phyloP scores from a whole-genome alignment of 1,140 invertebrate genomes.

The Nilaparvata lugens region DNA sequence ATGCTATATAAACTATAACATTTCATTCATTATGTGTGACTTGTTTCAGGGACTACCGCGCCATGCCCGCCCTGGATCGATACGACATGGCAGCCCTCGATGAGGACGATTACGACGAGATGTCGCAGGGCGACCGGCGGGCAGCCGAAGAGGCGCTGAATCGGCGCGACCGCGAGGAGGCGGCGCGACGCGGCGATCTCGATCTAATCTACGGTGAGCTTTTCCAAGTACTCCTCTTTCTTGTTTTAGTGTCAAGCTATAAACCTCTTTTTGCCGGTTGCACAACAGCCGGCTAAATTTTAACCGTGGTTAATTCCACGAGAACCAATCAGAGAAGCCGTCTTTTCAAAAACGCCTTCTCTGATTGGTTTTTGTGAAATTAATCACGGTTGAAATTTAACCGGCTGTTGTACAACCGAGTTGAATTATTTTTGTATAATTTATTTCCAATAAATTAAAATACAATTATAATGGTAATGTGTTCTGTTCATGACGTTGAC shows the following conservation, averaged over 20 bases:
- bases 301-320: too few relatives aligned
- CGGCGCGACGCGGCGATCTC: slow-evolving; percentile 61
- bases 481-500: too few relatives aligned
- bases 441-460: background rate
- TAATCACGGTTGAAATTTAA: too few relatives aligned
- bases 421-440: background rate
- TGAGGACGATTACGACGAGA: slow-evolving; percentile 77
- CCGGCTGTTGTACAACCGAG: too few relatives aligned
- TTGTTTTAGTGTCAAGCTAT: background rate
- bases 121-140: slow-evolving; percentile 75
- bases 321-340: too few relatives aligned
- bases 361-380: too few relatives aligned
- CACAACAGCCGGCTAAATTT: too few relatives aligned
- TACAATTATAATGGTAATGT: background rate
- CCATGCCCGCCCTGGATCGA: slow-evolving; percentile 88
- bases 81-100: slow-evolving; percentile 85
- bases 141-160: slow-evolving; percentile 84
- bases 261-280: slow-evolving; percentile 4
- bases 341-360: too few relatives aligned
- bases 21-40: background rate
- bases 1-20: background rate
- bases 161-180: slow-evolving; percentile 70
- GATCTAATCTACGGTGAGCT: slow-evolving; percentile 63
- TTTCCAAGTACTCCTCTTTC: too few relatives aligned
- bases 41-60: slow-evolving; percentile 79